phyloP scores from a whole-genome alignment of 2,113 vertebrate species.

The Dinomys branickii region DNA sequence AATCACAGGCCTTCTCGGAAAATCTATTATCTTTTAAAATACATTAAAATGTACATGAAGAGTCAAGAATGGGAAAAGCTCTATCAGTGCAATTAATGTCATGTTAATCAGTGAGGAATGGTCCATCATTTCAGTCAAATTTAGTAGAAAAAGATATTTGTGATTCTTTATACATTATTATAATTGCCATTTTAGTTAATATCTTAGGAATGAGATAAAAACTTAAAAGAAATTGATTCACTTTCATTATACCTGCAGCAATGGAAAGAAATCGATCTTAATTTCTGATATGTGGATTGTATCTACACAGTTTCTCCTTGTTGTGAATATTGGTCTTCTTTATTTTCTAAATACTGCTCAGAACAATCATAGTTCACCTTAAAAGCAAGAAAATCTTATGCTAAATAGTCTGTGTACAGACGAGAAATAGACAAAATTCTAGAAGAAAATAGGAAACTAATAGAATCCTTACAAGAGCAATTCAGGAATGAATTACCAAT shows the following conservation, averaged over 20 bases:
- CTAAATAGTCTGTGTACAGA: background rate
- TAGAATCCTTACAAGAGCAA: too few species aligned
- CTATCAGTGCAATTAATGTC: background rate
- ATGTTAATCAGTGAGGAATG: slow-evolving; percentile 47
- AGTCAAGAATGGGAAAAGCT: background rate
- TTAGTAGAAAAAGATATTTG: slow-evolving; percentile 35
- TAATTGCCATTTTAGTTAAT: slow-evolving; percentile 57
- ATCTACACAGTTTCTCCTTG: background rate
- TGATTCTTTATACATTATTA: slow-evolving; percentile 53
- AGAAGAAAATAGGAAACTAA: too few species aligned
- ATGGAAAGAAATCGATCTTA: background rate
- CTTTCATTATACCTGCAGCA: background rate
- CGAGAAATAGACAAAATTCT: too few species aligned
- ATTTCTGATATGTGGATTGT: background rate
- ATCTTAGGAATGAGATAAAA: slow-evolving; percentile 23
- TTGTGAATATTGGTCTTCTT: background rate
- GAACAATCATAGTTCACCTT: background rate
- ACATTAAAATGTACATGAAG: slow-evolving; percentile 44
- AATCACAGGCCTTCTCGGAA: background rate
- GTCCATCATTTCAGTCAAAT: slow-evolving; percentile 35
- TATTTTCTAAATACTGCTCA: background rate
- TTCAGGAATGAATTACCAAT: too few species aligned
- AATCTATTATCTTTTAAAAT: slow-evolving; percentile 50
- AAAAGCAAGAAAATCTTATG: background rate
- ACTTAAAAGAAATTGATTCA: slow-evolving; percentile 33